Conservation (phyloP, 2,888 invertebrate species). For the Drosophila anomalipes region DNA sequence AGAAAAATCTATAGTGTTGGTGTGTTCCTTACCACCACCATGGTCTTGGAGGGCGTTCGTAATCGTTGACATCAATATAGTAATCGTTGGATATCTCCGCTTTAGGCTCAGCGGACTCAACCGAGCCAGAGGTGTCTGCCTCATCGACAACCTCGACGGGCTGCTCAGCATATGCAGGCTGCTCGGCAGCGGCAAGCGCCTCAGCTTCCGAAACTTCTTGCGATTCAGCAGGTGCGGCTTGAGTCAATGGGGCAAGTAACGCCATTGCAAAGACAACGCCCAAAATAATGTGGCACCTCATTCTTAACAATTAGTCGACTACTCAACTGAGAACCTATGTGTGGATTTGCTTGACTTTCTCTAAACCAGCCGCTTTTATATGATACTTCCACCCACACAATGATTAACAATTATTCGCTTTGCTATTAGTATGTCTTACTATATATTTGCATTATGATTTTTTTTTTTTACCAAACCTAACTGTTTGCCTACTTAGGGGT, state of each 20-base stretch:
- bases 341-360: slow-evolving; percentile 14
- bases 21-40: slow-evolving; percentile 44
- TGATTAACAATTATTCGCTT: slow-evolving; percentile 9
- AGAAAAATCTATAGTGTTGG: not conserved
- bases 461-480: slow-evolving; percentile 29
- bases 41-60: slow-evolving; percentile 23
- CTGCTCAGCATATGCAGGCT: not conserved
- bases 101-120: slow-evolving; percentile 1
- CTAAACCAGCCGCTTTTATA: slow-evolving; percentile 44
- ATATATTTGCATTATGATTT: not conserved
- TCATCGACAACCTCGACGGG: slow-evolving; percentile 28
- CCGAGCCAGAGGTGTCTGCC: slow-evolving; percentile 5
- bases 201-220: not conserved
- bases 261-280: slow-evolving; percentile 43
- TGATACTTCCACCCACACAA: not conserved
- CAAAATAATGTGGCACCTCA: slow-evolving; percentile 56
- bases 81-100: slow-evolving; percentile 29
- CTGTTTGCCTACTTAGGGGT: slow-evolving; percentile 37
- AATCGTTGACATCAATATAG: slow-evolving; percentile 46
- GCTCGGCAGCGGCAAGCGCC: not conserved
- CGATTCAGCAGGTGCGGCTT: slow-evolving; percentile 15
- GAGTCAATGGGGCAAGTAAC: slow-evolving; percentile 27
- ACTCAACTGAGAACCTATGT: not conserved
- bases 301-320: not conserved
- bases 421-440: slow-evolving; percentile 1